Conservation (phyloP, 2,888 invertebrate genomes). For the Caradrina kadenii region DNA sequence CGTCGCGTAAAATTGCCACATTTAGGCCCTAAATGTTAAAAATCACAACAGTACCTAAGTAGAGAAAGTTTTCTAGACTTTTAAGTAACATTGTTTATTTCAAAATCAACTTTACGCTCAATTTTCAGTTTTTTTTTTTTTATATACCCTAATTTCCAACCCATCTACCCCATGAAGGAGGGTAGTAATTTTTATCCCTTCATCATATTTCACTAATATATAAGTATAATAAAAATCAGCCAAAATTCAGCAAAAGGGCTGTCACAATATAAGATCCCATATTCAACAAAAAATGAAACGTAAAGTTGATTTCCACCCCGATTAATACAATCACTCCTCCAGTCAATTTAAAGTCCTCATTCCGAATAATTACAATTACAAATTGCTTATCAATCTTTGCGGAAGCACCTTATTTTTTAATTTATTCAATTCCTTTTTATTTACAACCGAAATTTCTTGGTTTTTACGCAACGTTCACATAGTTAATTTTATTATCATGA, state of each 20-base stretch:
- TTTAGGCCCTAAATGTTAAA: conserved; percentile 13
- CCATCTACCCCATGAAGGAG: too few relatives aligned
- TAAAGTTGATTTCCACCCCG: background rate
- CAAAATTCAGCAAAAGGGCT: background rate
- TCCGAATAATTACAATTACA: conserved; percentile 17
- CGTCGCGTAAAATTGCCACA: background rate
- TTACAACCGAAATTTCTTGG: conserved; percentile 13
- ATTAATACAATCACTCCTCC: background rate
- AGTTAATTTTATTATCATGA: background rate
- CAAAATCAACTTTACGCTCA: conserved; percentile 1
- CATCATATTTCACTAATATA: background rate
- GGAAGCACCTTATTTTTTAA: conserved; percentile 41
- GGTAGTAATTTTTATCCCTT: background rate
- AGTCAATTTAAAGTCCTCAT: conserved; percentile 1
- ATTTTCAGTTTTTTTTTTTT: background rate
- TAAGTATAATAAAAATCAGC: background rate
- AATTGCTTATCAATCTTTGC: conserved; percentile 42
- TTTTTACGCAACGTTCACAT: conserved; percentile 12
- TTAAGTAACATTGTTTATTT: conserved; percentile 5
- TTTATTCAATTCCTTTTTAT: conserved; percentile 50
- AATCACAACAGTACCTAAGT: conserved; percentile 39
- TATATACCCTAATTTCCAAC: background rate
- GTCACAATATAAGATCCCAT: background rate
- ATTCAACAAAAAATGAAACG: background rate
- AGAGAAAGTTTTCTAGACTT: conserved; percentile 3